Conservation (phyloP, 1,140 invertebrate genomes). For the Magallana gigas region DNA sequence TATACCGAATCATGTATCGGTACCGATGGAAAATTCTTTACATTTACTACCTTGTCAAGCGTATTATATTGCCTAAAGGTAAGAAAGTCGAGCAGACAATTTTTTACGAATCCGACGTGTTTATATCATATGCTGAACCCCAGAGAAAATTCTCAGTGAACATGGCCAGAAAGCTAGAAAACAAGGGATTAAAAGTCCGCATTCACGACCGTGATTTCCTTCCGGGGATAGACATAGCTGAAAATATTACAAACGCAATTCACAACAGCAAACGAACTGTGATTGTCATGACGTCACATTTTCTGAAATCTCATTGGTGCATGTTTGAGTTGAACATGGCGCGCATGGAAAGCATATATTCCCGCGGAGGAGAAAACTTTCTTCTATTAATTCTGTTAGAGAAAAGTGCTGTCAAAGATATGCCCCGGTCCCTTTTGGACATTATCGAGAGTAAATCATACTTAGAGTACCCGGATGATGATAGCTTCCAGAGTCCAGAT, state of each 20-base stretch:
- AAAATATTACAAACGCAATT: constrained; percentile 82
- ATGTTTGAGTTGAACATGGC: constrained; percentile 82
- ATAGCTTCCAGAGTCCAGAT: neutral
- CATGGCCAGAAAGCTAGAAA: neutral
- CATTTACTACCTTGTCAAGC: neutral
- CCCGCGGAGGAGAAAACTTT: constrained; percentile 29
- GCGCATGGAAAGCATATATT: constrained; percentile 58
- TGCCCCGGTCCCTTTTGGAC: constrained; percentile 7
- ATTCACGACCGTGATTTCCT: constrained; percentile 94
- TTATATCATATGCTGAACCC: constrained; percentile 41
- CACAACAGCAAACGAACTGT: constrained; percentile 83
- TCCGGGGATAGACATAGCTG: constrained; percentile 86
- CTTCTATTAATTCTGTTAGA: constrained; percentile 28
- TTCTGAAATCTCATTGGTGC: constrained; percentile 85
- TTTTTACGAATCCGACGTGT: constrained; percentile 45
- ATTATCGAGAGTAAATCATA: constrained; percentile 39
- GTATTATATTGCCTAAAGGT: neutral
- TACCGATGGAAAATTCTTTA: constrained; percentile 45
- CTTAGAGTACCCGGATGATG: constrained; percentile 40
- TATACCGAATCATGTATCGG: constrained; percentile 29
- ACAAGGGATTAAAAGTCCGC: constrained; percentile 82
- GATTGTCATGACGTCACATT: constrained; percentile 83
- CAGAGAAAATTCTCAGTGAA: constrained; percentile 40
- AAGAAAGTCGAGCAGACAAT: constrained; percentile 14
- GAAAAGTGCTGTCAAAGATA: neutral